Conservation (phyloP, 2,888 invertebrate genomes). For the Polylopha cassiicola region DNA sequence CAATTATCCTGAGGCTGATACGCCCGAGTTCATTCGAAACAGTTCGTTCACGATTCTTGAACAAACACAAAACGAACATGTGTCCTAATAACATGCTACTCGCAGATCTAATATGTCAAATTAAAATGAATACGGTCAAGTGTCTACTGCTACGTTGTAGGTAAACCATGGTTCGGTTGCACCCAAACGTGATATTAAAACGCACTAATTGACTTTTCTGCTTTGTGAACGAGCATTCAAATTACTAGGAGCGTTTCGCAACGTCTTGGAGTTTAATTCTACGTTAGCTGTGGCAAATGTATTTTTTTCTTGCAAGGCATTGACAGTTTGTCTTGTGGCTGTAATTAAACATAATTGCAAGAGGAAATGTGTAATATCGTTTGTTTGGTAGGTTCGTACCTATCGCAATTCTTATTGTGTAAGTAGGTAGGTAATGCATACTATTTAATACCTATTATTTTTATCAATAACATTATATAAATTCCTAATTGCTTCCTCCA, state of each 20-base stretch:
- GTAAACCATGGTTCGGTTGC: constrained; percentile 52
- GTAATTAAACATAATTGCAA: constrained; percentile 23
- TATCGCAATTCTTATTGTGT: too few species aligned
- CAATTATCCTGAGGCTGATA: constrained; percentile 43
- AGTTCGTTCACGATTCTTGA: constrained; percentile 62
- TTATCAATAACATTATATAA: too few species aligned
- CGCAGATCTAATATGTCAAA: constrained; percentile 48
- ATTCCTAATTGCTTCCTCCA: constrained; percentile 3
- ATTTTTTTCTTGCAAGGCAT: constrained; percentile 28
- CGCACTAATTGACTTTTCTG: constrained; percentile 46
- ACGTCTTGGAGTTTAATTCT: constrained; percentile 33
- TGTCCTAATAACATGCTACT: constrained; percentile 55
- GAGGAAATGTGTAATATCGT: constrained; percentile 13
- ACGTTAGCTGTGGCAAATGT: constrained; percentile 28
- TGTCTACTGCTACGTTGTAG: constrained; percentile 44
- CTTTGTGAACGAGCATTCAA: constrained; percentile 42
- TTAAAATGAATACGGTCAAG: constrained; percentile 41
- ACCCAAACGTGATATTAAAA: constrained; percentile 47
- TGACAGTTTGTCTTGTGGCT: constrained; percentile 19
- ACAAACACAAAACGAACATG: constrained; percentile 67
- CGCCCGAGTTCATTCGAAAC: constrained; percentile 58
- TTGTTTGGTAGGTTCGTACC: constrained; percentile 9
- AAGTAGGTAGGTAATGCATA: too few species aligned
- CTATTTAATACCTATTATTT: too few species aligned
- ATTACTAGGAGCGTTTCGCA: constrained; percentile 38